phyloP scores from a whole-genome alignment of 2,797 vertebrate genomes.

The Eremophila alpestris region DNA sequence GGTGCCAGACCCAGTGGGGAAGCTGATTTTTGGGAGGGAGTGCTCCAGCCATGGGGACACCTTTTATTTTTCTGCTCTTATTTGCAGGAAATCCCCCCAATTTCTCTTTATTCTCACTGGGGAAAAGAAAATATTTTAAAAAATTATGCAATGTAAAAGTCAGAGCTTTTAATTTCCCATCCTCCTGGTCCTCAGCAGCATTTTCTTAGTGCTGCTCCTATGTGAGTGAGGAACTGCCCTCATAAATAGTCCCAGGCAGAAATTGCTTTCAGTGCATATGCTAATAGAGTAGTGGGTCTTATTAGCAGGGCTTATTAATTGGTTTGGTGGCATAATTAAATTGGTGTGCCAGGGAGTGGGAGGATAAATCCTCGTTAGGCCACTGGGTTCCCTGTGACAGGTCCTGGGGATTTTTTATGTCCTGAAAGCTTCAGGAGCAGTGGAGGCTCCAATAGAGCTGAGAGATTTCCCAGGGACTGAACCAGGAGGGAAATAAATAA shows the following conservation, averaged over 20 bases:
- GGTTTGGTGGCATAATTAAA: conserved; percentile 51
- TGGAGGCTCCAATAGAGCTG: neutral
- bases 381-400: neutral
- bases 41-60: no score
- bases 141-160: neutral
- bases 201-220: conserved; percentile 26
- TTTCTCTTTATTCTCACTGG: neutral
- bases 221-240: conserved; percentile 22
- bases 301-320: conserved; percentile 54
- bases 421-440: neutral
- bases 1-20: rapidly evolving
- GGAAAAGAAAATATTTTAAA: neutral
- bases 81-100: neutral
- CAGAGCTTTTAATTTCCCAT: neutral
- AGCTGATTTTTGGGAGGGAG: neutral
- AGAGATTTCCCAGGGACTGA: neutral
- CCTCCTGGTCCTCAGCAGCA: neutral
- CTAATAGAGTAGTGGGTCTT: conserved; percentile 10
- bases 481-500: neutral
- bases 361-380: conserved; percentile 32
- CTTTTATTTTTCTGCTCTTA: neutral
- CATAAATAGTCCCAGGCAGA: conserved; percentile 34
- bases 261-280: conserved; percentile 41
- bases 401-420: neutral
- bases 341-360: neutral